Evolutionary conservation across 2,797 vertebrate species (phyloP), one percentile per base, ranked within the genome.

Genomic region (Mallotus villosus): DNA sequence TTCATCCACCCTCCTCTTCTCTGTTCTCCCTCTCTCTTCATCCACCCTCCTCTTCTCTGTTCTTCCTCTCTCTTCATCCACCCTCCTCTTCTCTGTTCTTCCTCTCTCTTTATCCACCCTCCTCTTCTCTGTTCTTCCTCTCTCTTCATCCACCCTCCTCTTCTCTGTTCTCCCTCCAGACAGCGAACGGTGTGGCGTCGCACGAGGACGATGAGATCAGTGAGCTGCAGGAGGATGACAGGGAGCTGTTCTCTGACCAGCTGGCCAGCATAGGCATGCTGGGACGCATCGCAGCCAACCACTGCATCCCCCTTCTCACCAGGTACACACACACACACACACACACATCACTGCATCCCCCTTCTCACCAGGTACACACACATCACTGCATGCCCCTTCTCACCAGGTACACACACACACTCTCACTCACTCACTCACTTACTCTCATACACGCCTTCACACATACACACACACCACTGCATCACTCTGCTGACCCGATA

Each of bases 171-270:
- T 86, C 37, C 49, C 73, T 34, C 25, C 86, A 99, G 98, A 97
- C 98, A 60, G 96, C 96, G 76, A 99, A 99, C 63, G 98, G 97
- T 46, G 94, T 98, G 12, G 89, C 96, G 34, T 96, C 96, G 78
- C 96, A 96, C 5, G 97, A 98, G 3, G 97, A 99, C 77, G 98
- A 99, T 65, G 98, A 99, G 91, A 98, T 99, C 84, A 99, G 96
- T 71, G 98, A 99, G 86, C 92, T 99, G 77, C 98, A 99, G 90
- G 97, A 99, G 71, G 98, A 99, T 24, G 98, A 99, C 84, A 90
- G 97, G 84, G 98, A 99, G 82, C 92, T 99, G 81, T 99, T 99
- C 91, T 98, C 96, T 73, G 98, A 99, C 84, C 98, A 99, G 87
- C 77, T 99, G 81, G 97, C 97, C 87, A 98, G 97, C 0, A 95